These are phyloP conservation scores for Scolopax mira DNA, from an alignment of 2,113 vertebrate species.

Conservation along the genomic window DNA sequence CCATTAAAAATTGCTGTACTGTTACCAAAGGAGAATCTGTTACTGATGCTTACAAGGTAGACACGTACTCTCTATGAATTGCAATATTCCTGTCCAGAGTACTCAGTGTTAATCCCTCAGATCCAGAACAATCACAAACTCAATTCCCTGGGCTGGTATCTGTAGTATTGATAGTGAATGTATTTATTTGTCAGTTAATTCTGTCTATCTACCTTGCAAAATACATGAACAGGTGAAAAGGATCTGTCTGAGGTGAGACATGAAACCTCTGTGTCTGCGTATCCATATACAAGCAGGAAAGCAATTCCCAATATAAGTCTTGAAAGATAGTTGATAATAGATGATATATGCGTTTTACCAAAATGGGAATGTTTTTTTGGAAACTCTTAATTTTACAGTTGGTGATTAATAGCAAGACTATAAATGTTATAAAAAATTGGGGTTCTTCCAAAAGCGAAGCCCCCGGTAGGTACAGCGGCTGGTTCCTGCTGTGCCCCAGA, in stretches of 20 bases:
- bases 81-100: not conserved
- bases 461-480: not conserved
- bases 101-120: not conserved
- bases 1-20: not conserved
- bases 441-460: not conserved
- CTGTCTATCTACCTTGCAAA: not conserved
- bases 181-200: not conserved
- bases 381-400: not conserved
- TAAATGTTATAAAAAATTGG: not conserved
- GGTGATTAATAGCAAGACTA: not conserved
- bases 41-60: not conserved
- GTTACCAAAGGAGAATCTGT: fast-evolving
- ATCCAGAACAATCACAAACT: not conserved
- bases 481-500: not conserved
- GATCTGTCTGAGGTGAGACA: not conserved
- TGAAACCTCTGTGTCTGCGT: not conserved
- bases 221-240: not conserved
- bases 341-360: fast-evolving
- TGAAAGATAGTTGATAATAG: not conserved
- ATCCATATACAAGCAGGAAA: not conserved
- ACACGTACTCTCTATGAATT: fast-evolving
- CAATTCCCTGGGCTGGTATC: fast-evolving
- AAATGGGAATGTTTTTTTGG: fast-evolving
- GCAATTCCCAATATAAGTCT: not conserved
- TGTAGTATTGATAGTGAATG: not conserved